Base-by-base conservation (phyloP, 2,797 vertebrate species). In the Eupleurogrammus muticus region DNA sequence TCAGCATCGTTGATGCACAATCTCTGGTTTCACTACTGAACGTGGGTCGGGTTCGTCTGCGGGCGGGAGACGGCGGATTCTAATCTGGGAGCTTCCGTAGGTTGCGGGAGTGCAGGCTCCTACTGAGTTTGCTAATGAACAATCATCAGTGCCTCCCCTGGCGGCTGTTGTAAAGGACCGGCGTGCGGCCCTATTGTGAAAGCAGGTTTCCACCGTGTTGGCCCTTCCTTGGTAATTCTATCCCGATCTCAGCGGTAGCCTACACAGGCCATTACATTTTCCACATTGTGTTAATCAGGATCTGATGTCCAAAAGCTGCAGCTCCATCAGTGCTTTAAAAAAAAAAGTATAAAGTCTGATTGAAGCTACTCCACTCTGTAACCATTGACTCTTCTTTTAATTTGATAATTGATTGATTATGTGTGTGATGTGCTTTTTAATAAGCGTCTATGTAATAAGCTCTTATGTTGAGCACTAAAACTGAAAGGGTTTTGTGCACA, bases 121-220 rank as follows among this genome's bases (percentile, higher is more conserved):
- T 69, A 90, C 92, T 83, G 93, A 87, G 91, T 90, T 89, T 85
- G 83, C 92, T 94, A 93, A 94, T 94, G 93, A 94, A 92, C 90
- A 90, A 92, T 91, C 92, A 92, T 90, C 88, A 83, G 79, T 63
- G 82, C 78, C 86, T 83, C 84, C 90, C 84, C 90, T 75, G 69
- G 87, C 86, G 90, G 84, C 89, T 84, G 86, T 76, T 89, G 87
- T 86, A 83, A 83, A 85, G 81, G 86, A 84, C 87, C 82, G 40
- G 77, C 56, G 82, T 77, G 73, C 79, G 77, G 85, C 82, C 77
- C 74, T 35, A 68, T 87, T 81, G 82, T 83, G 76, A 88, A 90
- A 89, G 92, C 84, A 57, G 92, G 91, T 91, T 92, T 90, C 90
- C 77, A 81, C 20, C 52, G 72, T 63, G 80, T 79, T 52, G 80